A percentile compares a stretch with the other conserved stretches of the same genome.
Evolutionary conservation across 1,140 invertebrate species (phyloP).

Genomic region (Trachymyrmex cornetzi): DNA sequence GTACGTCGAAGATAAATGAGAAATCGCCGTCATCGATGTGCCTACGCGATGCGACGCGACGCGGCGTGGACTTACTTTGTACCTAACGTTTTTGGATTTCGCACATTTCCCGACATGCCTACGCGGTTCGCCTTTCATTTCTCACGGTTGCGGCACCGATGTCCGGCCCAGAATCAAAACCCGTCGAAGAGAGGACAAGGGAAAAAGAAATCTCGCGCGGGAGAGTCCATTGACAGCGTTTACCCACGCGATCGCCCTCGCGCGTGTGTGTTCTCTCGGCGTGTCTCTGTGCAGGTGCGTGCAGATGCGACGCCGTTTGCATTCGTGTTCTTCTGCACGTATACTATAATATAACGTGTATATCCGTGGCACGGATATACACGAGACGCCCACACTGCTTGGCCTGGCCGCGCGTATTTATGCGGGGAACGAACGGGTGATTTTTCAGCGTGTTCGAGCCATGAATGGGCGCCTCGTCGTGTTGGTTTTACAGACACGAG

Average conservation of each 20-base stretch:
- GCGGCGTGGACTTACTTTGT: slow-evolving; percentile 36
- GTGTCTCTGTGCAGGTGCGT: slow-evolving; percentile 38
- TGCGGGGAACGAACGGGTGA: slow-evolving; percentile 65
- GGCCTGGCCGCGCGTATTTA: slow-evolving; percentile 55
- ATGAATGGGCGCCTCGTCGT: slow-evolving; percentile 71
- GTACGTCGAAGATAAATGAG: slow-evolving; percentile 31
- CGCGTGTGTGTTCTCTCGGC: slow-evolving; percentile 13
- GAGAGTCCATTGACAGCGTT: slow-evolving; percentile 73
- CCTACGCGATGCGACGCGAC: slow-evolving; percentile 62
- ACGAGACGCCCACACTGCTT: slow-evolving; percentile 67
- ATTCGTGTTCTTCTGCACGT: neutral
- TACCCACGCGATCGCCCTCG: slow-evolving; percentile 69
- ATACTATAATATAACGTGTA: neutral
- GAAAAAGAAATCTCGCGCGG: slow-evolving; percentile 49
- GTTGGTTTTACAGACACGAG: slow-evolving; percentile 55
- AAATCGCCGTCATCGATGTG: slow-evolving; percentile 54
- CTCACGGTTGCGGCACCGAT: slow-evolving; percentile 17
- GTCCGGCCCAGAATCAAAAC: slow-evolving; percentile 21
- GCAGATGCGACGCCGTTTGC: slow-evolving; percentile 12
- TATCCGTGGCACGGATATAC: slow-evolving; percentile 20
- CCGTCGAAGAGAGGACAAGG: slow-evolving; percentile 17
- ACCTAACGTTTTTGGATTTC: slow-evolving; percentile 61
- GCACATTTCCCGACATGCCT: slow-evolving; percentile 34
- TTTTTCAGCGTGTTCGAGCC: slow-evolving; percentile 74
- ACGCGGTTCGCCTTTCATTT: slow-evolving; percentile 66